Conservation (phyloP, 2,888 invertebrate species). For the Melieria crassipennis region DNA sequence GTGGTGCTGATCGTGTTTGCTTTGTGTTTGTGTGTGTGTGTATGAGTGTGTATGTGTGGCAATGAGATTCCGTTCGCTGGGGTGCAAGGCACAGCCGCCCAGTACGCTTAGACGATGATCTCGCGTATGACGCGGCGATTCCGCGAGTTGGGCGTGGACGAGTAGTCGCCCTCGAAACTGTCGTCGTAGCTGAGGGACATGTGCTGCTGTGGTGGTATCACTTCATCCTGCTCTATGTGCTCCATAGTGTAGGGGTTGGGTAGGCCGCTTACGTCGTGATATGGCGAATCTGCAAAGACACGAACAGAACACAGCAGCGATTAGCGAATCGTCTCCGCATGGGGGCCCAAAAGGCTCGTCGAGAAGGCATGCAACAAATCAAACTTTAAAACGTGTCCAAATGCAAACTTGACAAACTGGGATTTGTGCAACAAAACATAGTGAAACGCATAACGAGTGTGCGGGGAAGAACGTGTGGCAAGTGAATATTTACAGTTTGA, state of each 20-base stretch:
- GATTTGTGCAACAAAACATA: too few species aligned
- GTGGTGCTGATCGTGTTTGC: not conserved
- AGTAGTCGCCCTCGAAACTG: slow-evolving; percentile 92
- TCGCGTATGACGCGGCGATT: slow-evolving; percentile 92
- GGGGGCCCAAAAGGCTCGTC: not conserved
- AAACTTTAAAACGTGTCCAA: too few species aligned
- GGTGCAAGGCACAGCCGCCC: too few species aligned
- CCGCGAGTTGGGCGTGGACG: slow-evolving; percentile 92
- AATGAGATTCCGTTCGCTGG: not conserved
- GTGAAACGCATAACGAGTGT: too few species aligned
- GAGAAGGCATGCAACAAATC: too few species aligned
- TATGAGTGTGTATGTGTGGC: slow-evolving; percentile 19
- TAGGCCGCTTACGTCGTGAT: slow-evolving; percentile 92
- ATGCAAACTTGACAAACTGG: too few species aligned
- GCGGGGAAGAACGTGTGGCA: too few species aligned
- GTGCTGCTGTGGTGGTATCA: slow-evolving; percentile 75
- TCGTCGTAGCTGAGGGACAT: slow-evolving; percentile 92
- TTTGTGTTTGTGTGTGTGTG: slow-evolving; percentile 8
- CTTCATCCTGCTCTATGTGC: slow-evolving; percentile 79
- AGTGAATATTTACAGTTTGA: too few species aligned
- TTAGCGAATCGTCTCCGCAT: slow-evolving; percentile 15
- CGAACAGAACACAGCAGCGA: slow-evolving; percentile 32
- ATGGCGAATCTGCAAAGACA: slow-evolving; percentile 77
- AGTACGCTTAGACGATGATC: slow-evolving; percentile 78
- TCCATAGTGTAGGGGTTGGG: slow-evolving; percentile 89